Conservation (phyloP, 2,797 vertebrate genomes). For the Danionella dracula region DNA sequence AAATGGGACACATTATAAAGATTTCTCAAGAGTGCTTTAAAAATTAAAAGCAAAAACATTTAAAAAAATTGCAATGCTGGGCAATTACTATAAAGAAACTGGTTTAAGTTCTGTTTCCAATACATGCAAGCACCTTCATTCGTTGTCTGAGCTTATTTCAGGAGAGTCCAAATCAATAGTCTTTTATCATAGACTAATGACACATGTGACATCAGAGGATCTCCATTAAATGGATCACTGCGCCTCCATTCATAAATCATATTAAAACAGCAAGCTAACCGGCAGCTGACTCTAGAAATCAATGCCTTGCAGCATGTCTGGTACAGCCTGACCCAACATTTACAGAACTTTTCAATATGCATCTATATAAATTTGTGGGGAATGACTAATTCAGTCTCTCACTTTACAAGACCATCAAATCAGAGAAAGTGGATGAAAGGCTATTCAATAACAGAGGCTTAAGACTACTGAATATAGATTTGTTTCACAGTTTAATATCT, state of each 20-base stretch:
- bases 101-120: too few relatives aligned
- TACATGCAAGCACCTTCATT: too few relatives aligned
- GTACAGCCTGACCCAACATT: neutral
- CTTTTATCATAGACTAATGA: conserved; percentile 32
- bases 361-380: neutral
- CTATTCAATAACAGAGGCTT: neutral
- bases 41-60: too few relatives aligned
- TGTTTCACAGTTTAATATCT: too few relatives aligned
- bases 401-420: neutral
- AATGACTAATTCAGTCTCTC: neutral
- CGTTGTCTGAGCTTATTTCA: too few relatives aligned
- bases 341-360: neutral
- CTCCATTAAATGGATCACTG: neutral
- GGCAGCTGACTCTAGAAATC: neutral
- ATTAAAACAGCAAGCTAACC: neutral
- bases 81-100: too few relatives aligned
- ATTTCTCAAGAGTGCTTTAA: too few relatives aligned
- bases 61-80: too few relatives aligned
- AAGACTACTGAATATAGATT: neutral
- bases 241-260: neutral
- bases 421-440: neutral
- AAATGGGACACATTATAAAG: too few relatives aligned
- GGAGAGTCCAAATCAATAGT: conserved; percentile 45
- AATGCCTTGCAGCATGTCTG: neutral
- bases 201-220: conserved; percentile 19